Conservation (phyloP, 2,113 vertebrate species). For the Forbesichthys papilliferus region DNA sequence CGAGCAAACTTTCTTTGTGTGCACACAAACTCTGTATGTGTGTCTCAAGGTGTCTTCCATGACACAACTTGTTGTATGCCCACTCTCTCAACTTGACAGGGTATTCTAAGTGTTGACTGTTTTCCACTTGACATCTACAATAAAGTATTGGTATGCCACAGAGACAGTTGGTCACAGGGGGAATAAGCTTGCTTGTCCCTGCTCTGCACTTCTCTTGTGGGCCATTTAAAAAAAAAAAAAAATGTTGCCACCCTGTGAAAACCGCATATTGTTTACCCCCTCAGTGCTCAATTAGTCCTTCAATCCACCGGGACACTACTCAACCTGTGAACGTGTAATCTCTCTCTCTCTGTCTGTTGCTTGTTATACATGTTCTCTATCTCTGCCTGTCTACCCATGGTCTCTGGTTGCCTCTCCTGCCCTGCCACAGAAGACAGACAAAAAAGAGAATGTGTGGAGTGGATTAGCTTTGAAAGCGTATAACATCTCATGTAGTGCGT, state of each 20-base stretch:
- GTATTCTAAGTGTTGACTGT: constrained; percentile 1
- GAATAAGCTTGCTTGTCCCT: not conserved
- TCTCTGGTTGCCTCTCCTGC: not conserved
- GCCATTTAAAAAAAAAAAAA: not conserved
- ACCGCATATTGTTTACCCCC: not conserved
- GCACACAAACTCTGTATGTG: not conserved
- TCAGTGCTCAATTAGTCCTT: not conserved
- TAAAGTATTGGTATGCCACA: constrained; percentile 20
- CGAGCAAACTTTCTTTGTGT: not conserved
- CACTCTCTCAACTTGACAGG: not conserved
- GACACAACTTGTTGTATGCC: constrained; percentile 12
- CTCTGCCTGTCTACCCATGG: not conserved
- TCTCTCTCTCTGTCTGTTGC: not conserved
- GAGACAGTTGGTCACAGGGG: constrained; percentile 3
- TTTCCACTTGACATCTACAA: constrained; percentile 38
- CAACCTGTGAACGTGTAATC: constrained; percentile 23
- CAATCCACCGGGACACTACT: constrained; percentile 9
- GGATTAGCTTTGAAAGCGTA: constrained; percentile 48
- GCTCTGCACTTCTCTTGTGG: not conserved
- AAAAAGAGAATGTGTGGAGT: constrained; percentile 30
- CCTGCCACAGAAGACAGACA: not conserved
- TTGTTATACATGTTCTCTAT: not conserved
- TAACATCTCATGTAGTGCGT: constrained; percentile 18
- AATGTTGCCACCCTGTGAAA: too few species aligned
- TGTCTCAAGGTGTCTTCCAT: constrained; percentile 7